Base-by-base conservation (phyloP, 2,888 invertebrate genomes). In the Pseudococcus longispinus region DNA sequence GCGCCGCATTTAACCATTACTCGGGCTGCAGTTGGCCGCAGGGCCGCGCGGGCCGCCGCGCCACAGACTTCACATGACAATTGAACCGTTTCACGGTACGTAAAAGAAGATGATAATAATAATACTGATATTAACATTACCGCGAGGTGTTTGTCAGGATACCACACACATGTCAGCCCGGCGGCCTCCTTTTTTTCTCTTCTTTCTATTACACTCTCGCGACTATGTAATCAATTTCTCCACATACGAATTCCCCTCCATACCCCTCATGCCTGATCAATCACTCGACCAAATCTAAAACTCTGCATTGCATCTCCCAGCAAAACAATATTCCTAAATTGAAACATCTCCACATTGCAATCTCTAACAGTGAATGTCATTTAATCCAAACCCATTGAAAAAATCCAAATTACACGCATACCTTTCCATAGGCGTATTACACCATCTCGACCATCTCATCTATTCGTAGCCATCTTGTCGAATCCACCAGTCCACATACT, bases 121-220 rank as follows among this genome's bases (percentile, higher is more conserved):
- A 85, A 85, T 85, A 77, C 85, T 74, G 85, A 85, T 85, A 85
- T 85, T 85, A 85, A 85, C 85, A 85, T 85, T 85, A 85, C 85
- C 85, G 77, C 70, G 85, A 85, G 85, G 85, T 85, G 85, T 85
- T 85, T 85, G 20, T 74, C 74, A 74, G 74, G n/a, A 77, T 85
- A 85, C 85, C 85, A 85, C 85, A 85, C 85, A 85, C 85, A 85
- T 74, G 85, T 85, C 85, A 85, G 85, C 85, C 85, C 85, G 77
- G 44, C 85, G 85, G 85, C 74, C 77, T 74, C 85, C 26, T 85
- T 85, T 85, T 85, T 85, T n/a, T n/a, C n/a, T 37, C 37, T 37
- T 9, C 5, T 37, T 37, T 85, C 74, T 77, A 42, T 37, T 20
- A 32, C 18, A n/a, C 37, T 15, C 18, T 70, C 29, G 77, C 44